These are phyloP conservation scores for Dromiciops gliroides DNA, from an alignment of 2,113 vertebrate species.

Conservation along the genomic window DNA sequence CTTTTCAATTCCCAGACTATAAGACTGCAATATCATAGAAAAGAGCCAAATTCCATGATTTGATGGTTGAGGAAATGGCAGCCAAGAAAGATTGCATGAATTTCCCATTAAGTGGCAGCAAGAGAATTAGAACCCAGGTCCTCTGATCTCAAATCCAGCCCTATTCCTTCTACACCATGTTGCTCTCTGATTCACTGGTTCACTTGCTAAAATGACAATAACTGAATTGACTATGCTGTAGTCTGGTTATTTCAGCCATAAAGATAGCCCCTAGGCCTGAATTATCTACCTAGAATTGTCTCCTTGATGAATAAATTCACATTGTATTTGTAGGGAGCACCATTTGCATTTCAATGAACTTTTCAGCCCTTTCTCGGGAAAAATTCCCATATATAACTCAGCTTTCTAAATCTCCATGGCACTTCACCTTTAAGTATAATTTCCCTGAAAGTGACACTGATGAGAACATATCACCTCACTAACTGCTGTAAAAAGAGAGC, in stretches of 20 bases:
- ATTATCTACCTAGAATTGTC: neutral
- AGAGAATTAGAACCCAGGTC: neutral
- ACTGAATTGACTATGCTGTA: neutral
- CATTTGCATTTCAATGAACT: constrained; percentile 50
- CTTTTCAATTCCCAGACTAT: neutral
- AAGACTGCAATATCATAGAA: neutral
- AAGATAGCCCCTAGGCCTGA: neutral
- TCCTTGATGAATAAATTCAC: constrained; percentile 22
- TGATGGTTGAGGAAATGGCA: neutral
- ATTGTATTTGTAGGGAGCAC: neutral
- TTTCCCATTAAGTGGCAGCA: neutral
- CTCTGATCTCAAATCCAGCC: neutral
- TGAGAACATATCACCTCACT: neutral
- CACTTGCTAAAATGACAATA: constrained; percentile 22
- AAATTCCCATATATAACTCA: neutral
- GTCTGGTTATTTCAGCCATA: neutral
- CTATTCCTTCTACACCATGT: neutral
- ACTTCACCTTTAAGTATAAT: neutral
- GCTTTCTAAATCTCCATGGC: neutral
- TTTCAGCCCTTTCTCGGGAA: neutral
- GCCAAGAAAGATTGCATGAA: neutral
- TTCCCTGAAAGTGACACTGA: constrained; percentile 18
- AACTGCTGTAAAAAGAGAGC: constrained; percentile 20
- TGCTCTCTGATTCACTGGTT: neutral
- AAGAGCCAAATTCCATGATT: neutral